A percentile compares a stretch with the other conserved stretches of the same genome.
Evolutionary conservation across 2,113 vertebrate genomes (phyloP).

Genomic region (Trichomycterus rosablanca): DNA sequence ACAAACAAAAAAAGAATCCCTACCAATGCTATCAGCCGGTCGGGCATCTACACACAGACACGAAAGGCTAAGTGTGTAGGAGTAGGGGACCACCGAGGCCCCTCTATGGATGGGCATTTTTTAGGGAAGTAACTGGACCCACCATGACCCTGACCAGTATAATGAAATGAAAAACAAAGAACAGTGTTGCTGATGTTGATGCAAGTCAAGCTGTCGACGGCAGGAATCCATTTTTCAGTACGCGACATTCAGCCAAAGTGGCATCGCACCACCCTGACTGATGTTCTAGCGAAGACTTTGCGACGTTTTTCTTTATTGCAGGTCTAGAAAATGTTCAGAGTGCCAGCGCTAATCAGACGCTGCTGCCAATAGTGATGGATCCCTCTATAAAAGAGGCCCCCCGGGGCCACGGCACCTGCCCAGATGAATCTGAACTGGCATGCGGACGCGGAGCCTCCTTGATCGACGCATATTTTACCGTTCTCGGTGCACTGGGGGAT

Average conservation of each 20-base stretch:
- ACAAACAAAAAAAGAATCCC: too few species aligned
- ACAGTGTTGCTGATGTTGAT: too few species aligned
- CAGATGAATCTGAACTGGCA: constrained; percentile 66
- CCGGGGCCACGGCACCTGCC: constrained; percentile 42
- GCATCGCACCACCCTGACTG: constrained; percentile 59
- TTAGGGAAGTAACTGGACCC: too few species aligned
- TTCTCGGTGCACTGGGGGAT: constrained; percentile 44
- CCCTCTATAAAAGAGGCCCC: constrained; percentile 36
- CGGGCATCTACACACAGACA: too few species aligned
- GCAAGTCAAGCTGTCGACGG: too few species aligned
- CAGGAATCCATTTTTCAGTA: too few species aligned
- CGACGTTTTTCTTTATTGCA: constrained; percentile 67
- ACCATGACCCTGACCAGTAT: too few species aligned
- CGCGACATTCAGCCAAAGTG: constrained; percentile 28
- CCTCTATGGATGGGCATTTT: too few species aligned
- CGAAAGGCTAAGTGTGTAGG: too few species aligned
- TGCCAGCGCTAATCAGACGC: constrained; percentile 65
- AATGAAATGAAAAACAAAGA: too few species aligned
- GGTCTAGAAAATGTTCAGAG: constrained; percentile 63
- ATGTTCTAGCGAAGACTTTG: constrained; percentile 60
- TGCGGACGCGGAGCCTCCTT: constrained; percentile 57
- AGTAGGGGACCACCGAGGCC: too few species aligned
- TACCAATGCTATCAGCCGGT: too few species aligned
- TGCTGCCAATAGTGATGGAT: constrained; percentile 75
- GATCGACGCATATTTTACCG: constrained; percentile 69